Evolutionary conservation across 2,113 vertebrate species (phyloP).

Genomic region (Clarias magur): DNA sequence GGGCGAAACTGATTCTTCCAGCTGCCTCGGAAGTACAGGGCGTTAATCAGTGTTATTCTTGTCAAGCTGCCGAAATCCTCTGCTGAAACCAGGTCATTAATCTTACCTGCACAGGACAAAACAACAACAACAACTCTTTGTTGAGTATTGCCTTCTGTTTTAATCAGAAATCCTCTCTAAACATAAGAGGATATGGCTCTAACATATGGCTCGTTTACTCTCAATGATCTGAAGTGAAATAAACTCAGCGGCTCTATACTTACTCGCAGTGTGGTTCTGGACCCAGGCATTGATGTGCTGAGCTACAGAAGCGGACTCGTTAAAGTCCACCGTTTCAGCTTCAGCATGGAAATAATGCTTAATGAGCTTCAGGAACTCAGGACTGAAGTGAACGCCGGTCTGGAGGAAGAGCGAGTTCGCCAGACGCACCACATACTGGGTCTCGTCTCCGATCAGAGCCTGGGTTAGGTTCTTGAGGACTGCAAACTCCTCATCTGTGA

Average conservation of each 20-base stretch:
- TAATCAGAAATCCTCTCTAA: background rate
- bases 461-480: slow-evolving; percentile 86
- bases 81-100: slow-evolving; percentile 86
- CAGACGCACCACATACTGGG: slow-evolving; percentile 83
- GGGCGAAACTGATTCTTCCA: slow-evolving; percentile 98
- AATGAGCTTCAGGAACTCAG: slow-evolving; percentile 87
- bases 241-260: slow-evolving; percentile 58
- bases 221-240: background rate
- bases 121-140: background rate
- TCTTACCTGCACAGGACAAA: slow-evolving; percentile 76
- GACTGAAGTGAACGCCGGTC: slow-evolving; percentile 84
- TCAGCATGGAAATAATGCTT: slow-evolving; percentile 89
- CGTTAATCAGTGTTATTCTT: slow-evolving; percentile 87
- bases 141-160: background rate
- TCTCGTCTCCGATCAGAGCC: slow-evolving; percentile 73
- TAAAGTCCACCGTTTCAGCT: slow-evolving; percentile 88
- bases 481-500: slow-evolving; percentile 85
- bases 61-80: slow-evolving; percentile 86
- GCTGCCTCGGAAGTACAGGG: slow-evolving; percentile 94
- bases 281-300: slow-evolving; percentile 94
- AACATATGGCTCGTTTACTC: background rate
- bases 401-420: slow-evolving; percentile 93
- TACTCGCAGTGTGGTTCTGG: slow-evolving; percentile 94
- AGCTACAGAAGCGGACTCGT: slow-evolving; percentile 82
- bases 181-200: too few species aligned